Conservation (phyloP, 2,888 invertebrate genomes). For the Melieria picta region DNA sequence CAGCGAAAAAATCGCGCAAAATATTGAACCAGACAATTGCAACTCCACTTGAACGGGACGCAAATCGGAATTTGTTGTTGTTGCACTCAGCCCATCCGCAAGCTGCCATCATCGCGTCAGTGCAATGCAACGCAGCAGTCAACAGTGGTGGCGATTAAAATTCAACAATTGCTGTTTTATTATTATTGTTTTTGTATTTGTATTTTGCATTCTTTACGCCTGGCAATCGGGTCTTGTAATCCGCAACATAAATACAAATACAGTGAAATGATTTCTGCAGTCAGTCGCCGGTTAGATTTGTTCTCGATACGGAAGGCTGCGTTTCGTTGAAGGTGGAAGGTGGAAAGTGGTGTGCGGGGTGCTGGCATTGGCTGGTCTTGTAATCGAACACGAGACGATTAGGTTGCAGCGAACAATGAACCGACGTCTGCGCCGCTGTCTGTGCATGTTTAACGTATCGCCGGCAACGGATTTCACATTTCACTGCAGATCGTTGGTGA, state of each 20-base stretch:
- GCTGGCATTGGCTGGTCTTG: too few species aligned
- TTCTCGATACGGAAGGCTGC: too few species aligned
- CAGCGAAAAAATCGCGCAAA: neutral
- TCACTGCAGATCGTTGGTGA: too few species aligned
- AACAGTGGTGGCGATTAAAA: constrained; percentile 29
- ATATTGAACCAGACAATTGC: neutral
- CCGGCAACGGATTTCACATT: too few species aligned
- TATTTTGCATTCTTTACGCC: constrained; percentile 13
- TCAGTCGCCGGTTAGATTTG: constrained; percentile 5
- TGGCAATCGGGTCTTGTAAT: constrained; percentile 27
- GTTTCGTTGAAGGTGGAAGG: too few species aligned
- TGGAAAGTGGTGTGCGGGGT: too few species aligned
- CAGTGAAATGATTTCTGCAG: constrained; percentile 30
- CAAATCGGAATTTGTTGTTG: neutral
- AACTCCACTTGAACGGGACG: too few species aligned
- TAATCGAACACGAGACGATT: too few species aligned
- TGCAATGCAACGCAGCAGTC: too few species aligned
- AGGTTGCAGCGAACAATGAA: too few species aligned
- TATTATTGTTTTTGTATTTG: neutral
- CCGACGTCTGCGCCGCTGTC: too few species aligned
- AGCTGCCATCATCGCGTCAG: neutral
- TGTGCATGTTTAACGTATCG: too few species aligned
- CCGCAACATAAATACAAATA: constrained; percentile 29
- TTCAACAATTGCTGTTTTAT: constrained; percentile 13
- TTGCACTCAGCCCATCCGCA: neutral